Evolutionary conservation across 2,113 vertebrate genomes (phyloP).

Genomic region (Myocastor coypus): DNA sequence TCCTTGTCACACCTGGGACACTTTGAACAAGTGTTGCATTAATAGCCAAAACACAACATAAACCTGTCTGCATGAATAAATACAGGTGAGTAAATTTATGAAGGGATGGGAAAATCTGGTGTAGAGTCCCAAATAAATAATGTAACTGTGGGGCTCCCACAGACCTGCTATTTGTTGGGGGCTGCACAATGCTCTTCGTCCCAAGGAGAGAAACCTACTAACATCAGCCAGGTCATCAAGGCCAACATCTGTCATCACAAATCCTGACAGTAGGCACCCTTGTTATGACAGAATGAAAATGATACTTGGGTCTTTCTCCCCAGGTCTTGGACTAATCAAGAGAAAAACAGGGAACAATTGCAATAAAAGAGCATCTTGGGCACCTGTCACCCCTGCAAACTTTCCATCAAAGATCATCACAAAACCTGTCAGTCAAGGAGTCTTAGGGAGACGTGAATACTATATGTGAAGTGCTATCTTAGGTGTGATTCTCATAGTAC

Average conservation of each 20-base stretch:
- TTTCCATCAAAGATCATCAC: neutral
- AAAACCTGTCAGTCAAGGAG: neutral
- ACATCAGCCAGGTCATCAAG: neutral
- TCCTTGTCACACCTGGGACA: neutral
- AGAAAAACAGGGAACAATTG: neutral
- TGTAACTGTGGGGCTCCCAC: neutral
- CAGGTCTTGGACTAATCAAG: neutral
- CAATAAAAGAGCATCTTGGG: neutral
- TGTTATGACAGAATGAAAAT: neutral
- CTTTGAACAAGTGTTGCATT: neutral
- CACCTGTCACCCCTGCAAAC: neutral
- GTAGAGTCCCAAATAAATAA: slow-evolving; percentile 6
- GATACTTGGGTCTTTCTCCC: neutral
- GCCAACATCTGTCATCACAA: neutral
- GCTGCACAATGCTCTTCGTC: neutral
- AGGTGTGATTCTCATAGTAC: neutral
- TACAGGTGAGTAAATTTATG: neutral
- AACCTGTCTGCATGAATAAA: neutral
- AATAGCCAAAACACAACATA: slow-evolving; percentile 25
- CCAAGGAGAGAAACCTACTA: neutral
- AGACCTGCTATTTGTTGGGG: neutral
- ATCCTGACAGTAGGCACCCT: neutral
- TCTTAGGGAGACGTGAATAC: neutral
- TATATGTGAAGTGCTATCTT: neutral
- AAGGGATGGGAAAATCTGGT: neutral